Evolutionary conservation across 1,140 invertebrate genomes (phyloP), one percentile per base, ranked within the genome.

Genomic region (Euglossa dilemma): DNA sequence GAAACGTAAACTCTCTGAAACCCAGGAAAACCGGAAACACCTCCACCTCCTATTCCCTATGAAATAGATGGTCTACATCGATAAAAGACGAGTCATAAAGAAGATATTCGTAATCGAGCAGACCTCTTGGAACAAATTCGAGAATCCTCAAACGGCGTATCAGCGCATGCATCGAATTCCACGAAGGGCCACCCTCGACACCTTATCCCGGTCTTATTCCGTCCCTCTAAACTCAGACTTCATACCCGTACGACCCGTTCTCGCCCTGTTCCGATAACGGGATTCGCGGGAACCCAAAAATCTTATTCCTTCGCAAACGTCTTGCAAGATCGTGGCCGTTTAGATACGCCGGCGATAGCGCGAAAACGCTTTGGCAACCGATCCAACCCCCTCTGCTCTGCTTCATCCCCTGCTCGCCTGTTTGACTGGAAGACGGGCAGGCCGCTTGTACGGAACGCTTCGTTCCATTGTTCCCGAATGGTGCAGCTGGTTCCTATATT

Each of bases 401-500:
- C 11, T 7, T 50, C 23, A 6, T 63, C 9, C 36, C 54, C 45
- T 69, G 20, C 50, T 70, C 69, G 54, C 28, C 54, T 57, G 72
- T 80, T 77, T 64, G 63, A 56, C 52, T 56, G 61, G 72, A 89
- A 89, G 84, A 86, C 84, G 80, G 83, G 75, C 75, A 74, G 74
- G 74, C 84, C 64, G 81, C 80, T 89, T 86, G 76, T 88, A 84
- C 78, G 87, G 86, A 83, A 88, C 76, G 87, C 74, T 72, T 67
- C 70, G 70, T 72, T 76, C 84, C 77, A 89, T 89, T 89, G 87
- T 89, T 86, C 87, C 59, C 54, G 20, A 79, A 80, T 79, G 78
- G 54, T 75, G 85, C 88, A 89, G 88, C 88, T 86, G 85, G 77
- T 83, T 89, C 87, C 70, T 85, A 70, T 79, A 64, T 77, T 69